These are phyloP conservation scores for Ricordea florida DNA, from an alignment of 92 coral and sea anemone species.

Conservation along the genomic window DNA sequence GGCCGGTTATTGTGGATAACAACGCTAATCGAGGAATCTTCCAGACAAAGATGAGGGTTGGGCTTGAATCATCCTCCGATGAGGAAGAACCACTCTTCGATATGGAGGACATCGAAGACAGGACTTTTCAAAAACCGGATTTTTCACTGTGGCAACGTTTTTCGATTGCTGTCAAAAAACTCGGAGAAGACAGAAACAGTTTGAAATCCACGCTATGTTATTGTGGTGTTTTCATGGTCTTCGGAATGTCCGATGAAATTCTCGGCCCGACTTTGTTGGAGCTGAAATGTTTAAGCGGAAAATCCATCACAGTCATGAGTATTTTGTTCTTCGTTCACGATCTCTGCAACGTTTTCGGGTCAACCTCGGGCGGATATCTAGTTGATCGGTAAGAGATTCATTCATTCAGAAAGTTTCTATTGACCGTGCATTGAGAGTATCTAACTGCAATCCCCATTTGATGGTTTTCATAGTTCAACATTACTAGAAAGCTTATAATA, in stretches of 20 bases:
- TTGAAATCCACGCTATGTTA: conserved; percentile 79
- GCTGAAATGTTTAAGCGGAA: conserved; percentile 78
- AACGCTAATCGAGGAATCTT: no score
- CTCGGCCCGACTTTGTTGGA: conserved; percentile 84
- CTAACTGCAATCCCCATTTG: no score
- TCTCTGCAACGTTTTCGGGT: conserved; percentile 85
- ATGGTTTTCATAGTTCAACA: no score
- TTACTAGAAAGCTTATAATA: no score
- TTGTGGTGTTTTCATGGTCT: conserved; percentile 88
- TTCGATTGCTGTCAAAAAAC: conserved; percentile 47
- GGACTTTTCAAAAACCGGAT: conserved; percentile 58
- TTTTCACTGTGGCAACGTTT: conserved; percentile 60
- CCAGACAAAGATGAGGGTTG: conserved; percentile 54
- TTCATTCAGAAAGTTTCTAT: not conserved
- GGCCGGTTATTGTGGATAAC: no score
- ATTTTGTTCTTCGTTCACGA: conserved; percentile 85
- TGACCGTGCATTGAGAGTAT: no score
- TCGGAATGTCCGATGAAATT: conserved; percentile 93
- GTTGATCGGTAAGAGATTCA: conserved; percentile 76
- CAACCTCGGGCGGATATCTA: conserved; percentile 81
- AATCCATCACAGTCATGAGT: conserved; percentile 82
- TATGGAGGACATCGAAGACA: conserved; percentile 77
- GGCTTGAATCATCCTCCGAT: conserved; percentile 66
- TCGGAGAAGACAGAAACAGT: conserved; percentile 66
- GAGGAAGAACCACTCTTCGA: conserved; percentile 84